Conservation (phyloP, 1,140 invertebrate genomes). For the Bombus pyrosoma region DNA sequence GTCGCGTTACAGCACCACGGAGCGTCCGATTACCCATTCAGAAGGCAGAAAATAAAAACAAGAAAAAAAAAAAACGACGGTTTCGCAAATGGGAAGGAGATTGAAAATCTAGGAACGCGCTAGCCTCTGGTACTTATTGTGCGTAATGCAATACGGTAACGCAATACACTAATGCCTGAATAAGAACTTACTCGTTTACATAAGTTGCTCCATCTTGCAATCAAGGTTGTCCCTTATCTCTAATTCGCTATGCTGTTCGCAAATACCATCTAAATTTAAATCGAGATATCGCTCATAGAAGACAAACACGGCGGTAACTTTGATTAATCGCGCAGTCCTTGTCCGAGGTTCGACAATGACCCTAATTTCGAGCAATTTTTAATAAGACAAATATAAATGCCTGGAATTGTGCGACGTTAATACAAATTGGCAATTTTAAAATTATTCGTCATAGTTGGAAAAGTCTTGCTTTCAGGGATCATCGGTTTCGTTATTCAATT, state of each 20-base stretch:
- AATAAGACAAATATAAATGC: not conserved
- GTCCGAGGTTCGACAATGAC: not conserved
- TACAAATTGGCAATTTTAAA: no score
- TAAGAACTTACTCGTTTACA: conserved; percentile 33
- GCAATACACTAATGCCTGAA: conserved; percentile 13
- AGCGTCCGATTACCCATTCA: conserved; percentile 7
- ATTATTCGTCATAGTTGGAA: no score
- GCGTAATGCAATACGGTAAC: conserved; percentile 42
- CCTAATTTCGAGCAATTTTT: not conserved
- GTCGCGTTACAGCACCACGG: not conserved
- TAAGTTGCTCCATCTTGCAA: conserved; percentile 18
- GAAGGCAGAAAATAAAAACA: not conserved
- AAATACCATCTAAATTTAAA: not conserved
- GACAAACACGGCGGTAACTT: not conserved
- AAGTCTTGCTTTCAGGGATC: no score
- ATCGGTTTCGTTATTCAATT: no score
- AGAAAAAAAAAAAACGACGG: not conserved
- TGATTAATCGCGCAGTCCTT: not conserved
- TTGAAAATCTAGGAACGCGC: conserved; percentile 16
- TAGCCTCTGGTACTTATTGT: not conserved
- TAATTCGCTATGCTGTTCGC: not conserved
- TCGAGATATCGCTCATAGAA: not conserved
- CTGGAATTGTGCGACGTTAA: no score
- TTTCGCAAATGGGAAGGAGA: conserved; percentile 35
- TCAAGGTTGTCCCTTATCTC: conserved; percentile 9